Evolutionary conservation across 2,888 invertebrate species (phyloP), one percentile per base, ranked within the genome.

Genomic region (Eilema caniola): DNA sequence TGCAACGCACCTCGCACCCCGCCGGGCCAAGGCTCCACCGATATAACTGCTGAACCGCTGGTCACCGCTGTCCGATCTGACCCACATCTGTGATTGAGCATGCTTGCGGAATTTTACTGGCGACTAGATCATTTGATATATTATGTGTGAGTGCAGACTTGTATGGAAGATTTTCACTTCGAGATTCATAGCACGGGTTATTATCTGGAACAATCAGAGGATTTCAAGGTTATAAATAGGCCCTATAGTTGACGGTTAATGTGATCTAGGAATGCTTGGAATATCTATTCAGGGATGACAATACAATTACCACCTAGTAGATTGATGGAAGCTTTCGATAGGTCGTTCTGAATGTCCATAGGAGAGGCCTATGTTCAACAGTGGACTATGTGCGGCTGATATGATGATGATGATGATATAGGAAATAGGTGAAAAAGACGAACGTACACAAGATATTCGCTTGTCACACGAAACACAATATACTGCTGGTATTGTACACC

Each of bases 11-110:
- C 66, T 67, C 63, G 67, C 71, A 81, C 85, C 86, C 86, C 83
- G 86, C 85, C 85, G 81, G 88, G 88, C 87, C 89, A 87, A 86
- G 88, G 88, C 85, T 81, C 82, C 79, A 82, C 83, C 72, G 82
- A 85, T 83, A 85, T 86, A 86, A 86, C 84, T 74, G 81, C 80
- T 74, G 70, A 65, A 77, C 75, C 78, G 72, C 80, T 79, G 79
- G 78, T 73, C 81, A 77, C 84, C 72, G 70, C 72, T 80, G 77
- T 41, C 71, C 71, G 74, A 60, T 73, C 74, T 80, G 80, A 83
- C 83, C 82, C 85, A 76, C 67, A 83, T 85, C 68, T 68, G 59
- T 66, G 56, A 73, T 71, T 70, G 67, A 70, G 37, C 66, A 67
- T 57, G 66, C 12, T 66, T 41, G 59, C 41, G 41, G 67, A 67